Conservation (phyloP, 2,888 invertebrate genomes). For the Desoria tigrina region DNA sequence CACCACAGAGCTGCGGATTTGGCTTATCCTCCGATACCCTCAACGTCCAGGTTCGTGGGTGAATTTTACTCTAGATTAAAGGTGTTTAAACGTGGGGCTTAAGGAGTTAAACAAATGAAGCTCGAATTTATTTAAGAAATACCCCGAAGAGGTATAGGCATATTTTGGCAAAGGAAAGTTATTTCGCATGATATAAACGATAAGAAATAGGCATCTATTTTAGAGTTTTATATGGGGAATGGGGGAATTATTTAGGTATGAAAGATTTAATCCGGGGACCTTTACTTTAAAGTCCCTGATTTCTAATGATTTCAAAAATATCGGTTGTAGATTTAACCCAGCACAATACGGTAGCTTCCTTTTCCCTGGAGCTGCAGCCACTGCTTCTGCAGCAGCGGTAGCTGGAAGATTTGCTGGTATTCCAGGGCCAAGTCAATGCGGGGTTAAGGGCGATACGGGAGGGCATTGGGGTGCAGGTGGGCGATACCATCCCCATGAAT, state of each 20-base stretch:
- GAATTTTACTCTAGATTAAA: not conserved
- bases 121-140: not conserved
- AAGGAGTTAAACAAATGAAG: not conserved
- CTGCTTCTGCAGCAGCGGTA: slow-evolving; percentile 48
- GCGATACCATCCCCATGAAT: slow-evolving; percentile 45
- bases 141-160: too few relatives aligned
- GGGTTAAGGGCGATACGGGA: slow-evolving; percentile 40
- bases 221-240: too few relatives aligned
- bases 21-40: slow-evolving; percentile 46
- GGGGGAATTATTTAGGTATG: too few relatives aligned
- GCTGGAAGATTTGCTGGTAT: slow-evolving; percentile 50
- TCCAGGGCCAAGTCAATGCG: slow-evolving; percentile 43
- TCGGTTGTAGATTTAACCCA: slow-evolving; percentile 47
- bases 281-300: too few relatives aligned
- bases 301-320: too few relatives aligned
- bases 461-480: slow-evolving; percentile 42
- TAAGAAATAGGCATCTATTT: too few relatives aligned
- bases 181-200: too few relatives aligned
- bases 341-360: slow-evolving; percentile 53
- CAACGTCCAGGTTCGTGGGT: slow-evolving; percentile 40
- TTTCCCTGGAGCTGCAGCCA: slow-evolving; percentile 49
- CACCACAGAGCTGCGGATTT: slow-evolving; percentile 37
- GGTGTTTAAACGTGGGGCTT: not conserved
- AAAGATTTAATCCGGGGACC: too few relatives aligned
- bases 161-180: too few relatives aligned